Percentiles rank a stretch among this genome's conserved stretches.
Evolutionary conservation across 1,140 invertebrate genomes (phyloP).

Genomic region (Philopotamus ludificatus): DNA sequence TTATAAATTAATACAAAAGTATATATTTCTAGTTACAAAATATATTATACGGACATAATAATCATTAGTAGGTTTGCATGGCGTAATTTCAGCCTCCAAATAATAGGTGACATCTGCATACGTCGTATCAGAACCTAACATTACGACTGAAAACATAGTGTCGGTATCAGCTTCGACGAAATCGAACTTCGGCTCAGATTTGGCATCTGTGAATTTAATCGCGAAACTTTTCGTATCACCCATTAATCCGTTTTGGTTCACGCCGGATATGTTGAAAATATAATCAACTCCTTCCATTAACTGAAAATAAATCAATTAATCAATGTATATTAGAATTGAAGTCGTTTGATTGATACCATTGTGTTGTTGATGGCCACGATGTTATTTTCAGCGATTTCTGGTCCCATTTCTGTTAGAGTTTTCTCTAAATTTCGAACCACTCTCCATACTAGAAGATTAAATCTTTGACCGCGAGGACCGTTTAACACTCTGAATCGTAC

Average conservation of each 20-base stretch:
- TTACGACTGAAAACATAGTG: constrained; percentile 34
- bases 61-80: constrained; percentile 38
- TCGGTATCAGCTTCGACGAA: not conserved
- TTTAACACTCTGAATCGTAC: constrained; percentile 32
- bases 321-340: not conserved
- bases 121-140: constrained; percentile 33
- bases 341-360: constrained; percentile 17
- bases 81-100: constrained; percentile 33
- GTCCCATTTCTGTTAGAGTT: constrained; percentile 24
- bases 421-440: constrained; percentile 32
- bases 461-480: constrained; percentile 31
- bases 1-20: too few relatives aligned
- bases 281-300: constrained; percentile 36
- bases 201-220: constrained; percentile 33
- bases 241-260: constrained; percentile 23
- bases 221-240: constrained; percentile 31
- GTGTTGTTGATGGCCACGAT: constrained; percentile 35
- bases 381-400: constrained; percentile 29
- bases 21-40: not conserved
- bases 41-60: constrained; percentile 32
- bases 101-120: constrained; percentile 35
- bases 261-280: constrained; percentile 29
- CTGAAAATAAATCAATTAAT: constrained; percentile 8
- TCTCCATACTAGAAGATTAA: constrained; percentile 35
- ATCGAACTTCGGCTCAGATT: constrained; percentile 31